Evolutionary conservation across 1,140 invertebrate species (phyloP).

Genomic region (Calliopsis andreniformis): DNA sequence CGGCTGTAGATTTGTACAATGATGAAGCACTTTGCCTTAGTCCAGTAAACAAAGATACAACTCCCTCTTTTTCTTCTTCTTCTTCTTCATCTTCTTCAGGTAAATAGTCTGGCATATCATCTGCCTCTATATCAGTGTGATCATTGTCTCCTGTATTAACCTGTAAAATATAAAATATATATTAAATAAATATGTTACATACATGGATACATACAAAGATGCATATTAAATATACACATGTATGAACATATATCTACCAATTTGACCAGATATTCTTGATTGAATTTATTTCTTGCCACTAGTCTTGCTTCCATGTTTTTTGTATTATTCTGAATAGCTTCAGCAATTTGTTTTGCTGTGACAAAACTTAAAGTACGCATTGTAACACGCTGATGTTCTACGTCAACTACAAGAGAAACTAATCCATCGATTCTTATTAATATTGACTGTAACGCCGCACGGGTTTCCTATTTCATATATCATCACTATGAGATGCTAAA

Average conservation of each 20-base stretch:
- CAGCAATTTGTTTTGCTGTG: constrained; percentile 78
- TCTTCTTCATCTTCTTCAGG: constrained; percentile 78
- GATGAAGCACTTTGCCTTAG: constrained; percentile 79
- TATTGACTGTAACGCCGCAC: constrained; percentile 77
- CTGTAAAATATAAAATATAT: constrained; percentile 55
- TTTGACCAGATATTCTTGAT: constrained; percentile 80
- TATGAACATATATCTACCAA: constrained; percentile 65
- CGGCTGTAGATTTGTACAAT: constrained; percentile 78
- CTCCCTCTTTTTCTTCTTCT: constrained; percentile 77
- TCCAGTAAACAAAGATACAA: constrained; percentile 79
- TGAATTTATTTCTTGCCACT: constrained; percentile 80
- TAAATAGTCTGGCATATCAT: constrained; percentile 79
- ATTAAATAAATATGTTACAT: constrained; percentile 29
- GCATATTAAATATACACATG: background rate
- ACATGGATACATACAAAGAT: background rate
- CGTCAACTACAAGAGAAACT: constrained; percentile 80
- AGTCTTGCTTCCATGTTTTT: constrained; percentile 78
- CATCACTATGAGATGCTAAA: background rate
- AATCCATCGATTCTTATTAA: constrained; percentile 79
- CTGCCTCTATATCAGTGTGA: too few relatives aligned
- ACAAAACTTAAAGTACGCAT: constrained; percentile 79
- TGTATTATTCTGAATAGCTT: constrained; percentile 77
- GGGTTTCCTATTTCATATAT: constrained; percentile 71
- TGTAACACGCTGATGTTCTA: constrained; percentile 80
- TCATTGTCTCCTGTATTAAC: constrained; percentile 68